Evolutionary conservation across 2,888 invertebrate species (phyloP).

Genomic region (Spisula solida): DNA sequence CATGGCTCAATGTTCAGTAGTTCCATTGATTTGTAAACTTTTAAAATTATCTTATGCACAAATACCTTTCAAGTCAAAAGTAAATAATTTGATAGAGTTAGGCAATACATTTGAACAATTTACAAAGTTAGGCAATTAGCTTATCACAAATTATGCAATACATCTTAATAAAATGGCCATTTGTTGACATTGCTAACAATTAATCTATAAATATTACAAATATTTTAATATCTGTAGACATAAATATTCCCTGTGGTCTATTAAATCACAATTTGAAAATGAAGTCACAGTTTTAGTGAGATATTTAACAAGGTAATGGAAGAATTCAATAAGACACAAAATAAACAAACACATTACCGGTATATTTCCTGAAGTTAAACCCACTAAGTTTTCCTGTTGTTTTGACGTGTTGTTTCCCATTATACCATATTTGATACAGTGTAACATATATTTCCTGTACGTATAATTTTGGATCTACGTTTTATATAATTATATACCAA

Average conservation of each 20-base stretch:
- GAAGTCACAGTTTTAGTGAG: conserved; percentile 13
- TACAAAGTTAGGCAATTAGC: not conserved
- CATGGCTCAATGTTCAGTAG: not conserved
- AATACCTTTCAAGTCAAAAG: conserved; percentile 5
- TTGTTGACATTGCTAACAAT: not conserved
- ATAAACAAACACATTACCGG: no score
- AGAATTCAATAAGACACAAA: not conserved
- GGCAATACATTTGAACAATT: not conserved
- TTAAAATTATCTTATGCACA: not conserved
- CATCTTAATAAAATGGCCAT: not conserved
- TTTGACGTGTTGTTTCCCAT: no score
- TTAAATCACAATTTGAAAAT: conserved; percentile 24
- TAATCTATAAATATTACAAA: conserved; percentile 18
- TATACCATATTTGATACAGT: no score
- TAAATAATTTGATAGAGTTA: conserved; percentile 15
- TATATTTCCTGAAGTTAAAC: no score
- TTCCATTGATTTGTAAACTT: conserved; percentile 22
- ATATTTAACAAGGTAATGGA: not conserved
- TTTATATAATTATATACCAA: no score
- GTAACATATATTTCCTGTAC: no score
- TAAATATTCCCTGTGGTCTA: not conserved
- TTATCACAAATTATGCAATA: not conserved
- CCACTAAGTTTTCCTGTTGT: no score
- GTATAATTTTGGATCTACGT: no score
- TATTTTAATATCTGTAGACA: conserved; percentile 21